Percentiles rank a stretch among this genome's conserved stretches.
These are phyloP conservation scores for Formica aserva DNA, from an alignment of 2,888 invertebrate genomes.

Conservation along the genomic window DNA sequence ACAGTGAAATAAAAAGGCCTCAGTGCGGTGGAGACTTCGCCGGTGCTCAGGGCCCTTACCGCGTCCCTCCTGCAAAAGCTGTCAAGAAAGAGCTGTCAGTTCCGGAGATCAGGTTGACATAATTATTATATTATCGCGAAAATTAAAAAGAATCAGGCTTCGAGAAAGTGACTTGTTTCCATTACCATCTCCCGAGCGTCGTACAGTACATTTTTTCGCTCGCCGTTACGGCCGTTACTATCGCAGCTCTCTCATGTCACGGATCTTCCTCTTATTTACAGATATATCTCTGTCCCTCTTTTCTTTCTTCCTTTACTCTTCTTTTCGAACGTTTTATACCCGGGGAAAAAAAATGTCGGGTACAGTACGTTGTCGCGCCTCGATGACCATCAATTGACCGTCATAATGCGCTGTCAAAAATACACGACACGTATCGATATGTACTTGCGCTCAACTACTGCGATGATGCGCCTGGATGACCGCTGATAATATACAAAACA, in stretches of 20 bases:
- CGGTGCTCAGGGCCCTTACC: slow-evolving; percentile 88
- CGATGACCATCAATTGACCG: slow-evolving; percentile 5
- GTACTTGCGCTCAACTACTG: background rate
- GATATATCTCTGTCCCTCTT: background rate
- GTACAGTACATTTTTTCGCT: slow-evolving; percentile 72
- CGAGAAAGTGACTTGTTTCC: slow-evolving; percentile 30
- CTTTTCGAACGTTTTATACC: background rate
- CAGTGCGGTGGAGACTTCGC: slow-evolving; percentile 95
- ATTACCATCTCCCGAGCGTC: slow-evolving; percentile 75
- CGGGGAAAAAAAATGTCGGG: background rate
- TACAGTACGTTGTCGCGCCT: background rate
- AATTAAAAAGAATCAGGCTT: background rate
- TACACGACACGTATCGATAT: background rate
- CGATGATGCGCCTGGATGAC: background rate
- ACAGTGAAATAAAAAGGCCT: slow-evolving; percentile 98
- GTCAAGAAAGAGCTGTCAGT: slow-evolving; percentile 69
- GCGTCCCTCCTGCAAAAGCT: slow-evolving; percentile 81
- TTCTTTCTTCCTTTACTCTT: background rate
- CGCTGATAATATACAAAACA: slow-evolving; percentile 18
- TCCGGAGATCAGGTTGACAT: slow-evolving; percentile 79
- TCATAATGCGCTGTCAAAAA: background rate
- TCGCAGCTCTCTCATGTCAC: slow-evolving; percentile 17
- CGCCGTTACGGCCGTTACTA: background rate
- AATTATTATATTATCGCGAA: slow-evolving; percentile 1
- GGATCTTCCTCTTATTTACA: background rate